These are phyloP conservation scores for Hypomesus transpacificus DNA, from an alignment of 2,113 vertebrate species.

Conservation along the genomic window DNA sequence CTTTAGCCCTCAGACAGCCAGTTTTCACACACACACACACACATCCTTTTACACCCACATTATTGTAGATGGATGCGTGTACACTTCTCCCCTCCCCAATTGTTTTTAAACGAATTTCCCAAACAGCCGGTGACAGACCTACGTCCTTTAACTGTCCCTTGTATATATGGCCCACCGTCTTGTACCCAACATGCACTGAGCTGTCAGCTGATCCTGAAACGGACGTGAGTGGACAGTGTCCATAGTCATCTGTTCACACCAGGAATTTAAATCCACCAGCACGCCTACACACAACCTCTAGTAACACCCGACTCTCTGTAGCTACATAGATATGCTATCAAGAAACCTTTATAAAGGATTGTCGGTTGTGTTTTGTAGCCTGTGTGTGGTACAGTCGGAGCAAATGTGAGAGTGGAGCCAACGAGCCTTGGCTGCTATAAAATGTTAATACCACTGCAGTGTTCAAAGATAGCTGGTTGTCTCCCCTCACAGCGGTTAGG, in stretches of 20 bases:
- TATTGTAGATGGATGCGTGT: constrained; percentile 2
- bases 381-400: not conserved
- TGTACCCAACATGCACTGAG: not conserved
- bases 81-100: too few species aligned
- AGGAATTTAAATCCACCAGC: not conserved
- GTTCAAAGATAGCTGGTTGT: not conserved
- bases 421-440: not conserved
- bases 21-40: constrained; percentile 12
- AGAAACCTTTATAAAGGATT: not conserved
- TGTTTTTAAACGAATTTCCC: not conserved
- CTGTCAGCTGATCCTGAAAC: not conserved
- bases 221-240: not conserved
- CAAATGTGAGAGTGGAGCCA: not conserved
- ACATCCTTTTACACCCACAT: not conserved
- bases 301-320: not conserved
- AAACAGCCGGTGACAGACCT: not conserved
- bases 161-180: not conserved
- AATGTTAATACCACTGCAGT: not conserved
- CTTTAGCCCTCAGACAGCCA: too few species aligned
- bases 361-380: not conserved
- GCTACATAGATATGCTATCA: too few species aligned
- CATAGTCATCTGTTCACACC: not conserved
- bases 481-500: not conserved
- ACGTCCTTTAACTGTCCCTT: not conserved
- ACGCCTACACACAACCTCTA: not conserved